Conservation (phyloP, 2,113 vertebrate species). For the Hipposideros armiger region DNA sequence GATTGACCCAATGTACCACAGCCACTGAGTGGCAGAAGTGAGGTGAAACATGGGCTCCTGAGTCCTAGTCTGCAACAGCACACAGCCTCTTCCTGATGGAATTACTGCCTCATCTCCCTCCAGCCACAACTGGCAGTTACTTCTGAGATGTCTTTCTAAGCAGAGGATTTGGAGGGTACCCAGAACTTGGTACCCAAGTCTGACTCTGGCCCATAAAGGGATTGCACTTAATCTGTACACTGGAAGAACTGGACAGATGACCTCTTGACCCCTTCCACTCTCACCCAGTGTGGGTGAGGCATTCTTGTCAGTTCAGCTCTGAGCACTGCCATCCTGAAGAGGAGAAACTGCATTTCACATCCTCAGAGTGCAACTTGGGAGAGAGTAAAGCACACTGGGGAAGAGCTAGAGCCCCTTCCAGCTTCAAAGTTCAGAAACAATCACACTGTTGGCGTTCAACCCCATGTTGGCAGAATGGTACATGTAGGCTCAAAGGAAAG, state of each 20-base stretch:
- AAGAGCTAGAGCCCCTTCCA: neutral
- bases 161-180: neutral
- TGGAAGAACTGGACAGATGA: neutral
- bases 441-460: neutral
- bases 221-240: neutral
- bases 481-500: conserved; percentile 71
- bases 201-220: neutral
- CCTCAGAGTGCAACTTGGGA: neutral
- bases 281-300: neutral
- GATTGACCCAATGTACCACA: neutral
- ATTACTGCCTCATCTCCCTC: neutral
- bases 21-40: neutral
- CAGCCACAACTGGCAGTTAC: neutral
- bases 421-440: conserved; percentile 4
- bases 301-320: neutral
- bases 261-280: neutral
- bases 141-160: neutral
- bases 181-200: neutral
- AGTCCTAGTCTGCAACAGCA: neutral
- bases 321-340: neutral
- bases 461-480: conserved; percentile 50
- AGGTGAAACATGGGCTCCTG: too few relatives aligned
- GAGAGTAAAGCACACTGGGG: neutral
- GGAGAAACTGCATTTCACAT: neutral
- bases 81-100: neutral